Evolutionary conservation across 2,797 vertebrate species (phyloP).

Genomic region (Glossophaga mutica): DNA sequence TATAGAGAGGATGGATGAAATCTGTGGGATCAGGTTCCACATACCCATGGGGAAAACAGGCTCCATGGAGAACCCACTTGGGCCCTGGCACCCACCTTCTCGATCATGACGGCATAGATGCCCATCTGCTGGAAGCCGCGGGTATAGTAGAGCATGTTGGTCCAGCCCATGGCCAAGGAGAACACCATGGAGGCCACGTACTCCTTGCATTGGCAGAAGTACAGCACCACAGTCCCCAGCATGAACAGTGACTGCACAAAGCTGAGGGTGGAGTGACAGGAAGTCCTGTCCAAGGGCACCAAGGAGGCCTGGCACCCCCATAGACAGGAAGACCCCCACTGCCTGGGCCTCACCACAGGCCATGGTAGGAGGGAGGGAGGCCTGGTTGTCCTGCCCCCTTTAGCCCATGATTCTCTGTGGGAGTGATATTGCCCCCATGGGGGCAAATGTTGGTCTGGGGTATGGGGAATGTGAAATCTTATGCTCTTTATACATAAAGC

Average conservation of each 20-base stretch:
- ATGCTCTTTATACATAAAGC: not conserved
- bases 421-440: not conserved
- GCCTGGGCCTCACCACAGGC: too few species aligned
- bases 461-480: not conserved
- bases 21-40: not conserved
- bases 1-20: not conserved
- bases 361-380: not conserved
- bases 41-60: rapidly evolving
- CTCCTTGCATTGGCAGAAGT: slow-evolving; percentile 78
- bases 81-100: slow-evolving; percentile 87
- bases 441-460: not conserved
- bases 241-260: slow-evolving; percentile 90
- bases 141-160: slow-evolving; percentile 94
- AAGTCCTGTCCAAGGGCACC: not conserved
- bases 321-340: not conserved
- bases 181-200: slow-evolving; percentile 92
- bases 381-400: not conserved
- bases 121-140: slow-evolving; percentile 93
- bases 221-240: slow-evolving; percentile 83
- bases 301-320: not conserved
- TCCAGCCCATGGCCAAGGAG: slow-evolving; percentile 92
- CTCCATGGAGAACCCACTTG: not conserved
- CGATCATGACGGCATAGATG: slow-evolving; percentile 96
- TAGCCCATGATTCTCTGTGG: not conserved
- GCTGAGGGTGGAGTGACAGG: slow-evolving; percentile 78